Conservation (phyloP, 2,797 vertebrate genomes). For the Danio kyathit region DNA sequence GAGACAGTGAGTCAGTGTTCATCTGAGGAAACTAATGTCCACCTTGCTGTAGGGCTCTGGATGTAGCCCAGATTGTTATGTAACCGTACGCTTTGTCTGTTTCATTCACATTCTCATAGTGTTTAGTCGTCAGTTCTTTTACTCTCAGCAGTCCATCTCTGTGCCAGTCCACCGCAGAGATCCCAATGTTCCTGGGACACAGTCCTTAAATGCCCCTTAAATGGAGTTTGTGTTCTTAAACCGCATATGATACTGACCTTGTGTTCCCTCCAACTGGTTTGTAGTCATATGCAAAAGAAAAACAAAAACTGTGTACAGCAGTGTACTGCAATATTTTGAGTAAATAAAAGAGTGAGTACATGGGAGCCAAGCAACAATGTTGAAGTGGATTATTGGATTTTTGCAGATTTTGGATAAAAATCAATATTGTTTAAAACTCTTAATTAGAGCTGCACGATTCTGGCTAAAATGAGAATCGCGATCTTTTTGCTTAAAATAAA, state of each 20-base stretch:
- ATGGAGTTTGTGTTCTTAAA: not conserved
- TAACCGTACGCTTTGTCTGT: slow-evolving; percentile 38
- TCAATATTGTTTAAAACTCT: too few relatives aligned
- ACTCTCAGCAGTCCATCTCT: slow-evolving; percentile 8
- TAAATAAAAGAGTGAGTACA: too few relatives aligned
- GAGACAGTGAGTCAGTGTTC: slow-evolving; percentile 25
- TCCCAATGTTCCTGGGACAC: slow-evolving; percentile 7
- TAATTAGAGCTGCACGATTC: too few relatives aligned
- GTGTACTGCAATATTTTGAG: not conserved
- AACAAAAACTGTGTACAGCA: not conserved
- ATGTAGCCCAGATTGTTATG: slow-evolving; percentile 40
- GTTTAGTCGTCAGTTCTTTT: not conserved
- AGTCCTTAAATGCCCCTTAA: slow-evolving; percentile 2
- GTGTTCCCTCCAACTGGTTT: not conserved
- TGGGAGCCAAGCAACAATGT: too few relatives aligned
- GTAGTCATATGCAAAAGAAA: not conserved
- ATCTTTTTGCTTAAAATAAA: too few relatives aligned
- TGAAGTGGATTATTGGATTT: too few relatives aligned
- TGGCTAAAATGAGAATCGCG: too few relatives aligned
- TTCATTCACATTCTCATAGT: slow-evolving; percentile 28
- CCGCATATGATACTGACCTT: not conserved
- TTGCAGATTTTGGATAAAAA: too few relatives aligned
- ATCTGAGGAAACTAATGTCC: slow-evolving; percentile 35
- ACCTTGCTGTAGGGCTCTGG: slow-evolving; percentile 27
- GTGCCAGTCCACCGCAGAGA: not conserved